Evolutionary conservation across 2,888 invertebrate genomes (phyloP), one percentile per base, ranked within the genome.

Genomic region (Pristionchus exspectatus): DNA sequence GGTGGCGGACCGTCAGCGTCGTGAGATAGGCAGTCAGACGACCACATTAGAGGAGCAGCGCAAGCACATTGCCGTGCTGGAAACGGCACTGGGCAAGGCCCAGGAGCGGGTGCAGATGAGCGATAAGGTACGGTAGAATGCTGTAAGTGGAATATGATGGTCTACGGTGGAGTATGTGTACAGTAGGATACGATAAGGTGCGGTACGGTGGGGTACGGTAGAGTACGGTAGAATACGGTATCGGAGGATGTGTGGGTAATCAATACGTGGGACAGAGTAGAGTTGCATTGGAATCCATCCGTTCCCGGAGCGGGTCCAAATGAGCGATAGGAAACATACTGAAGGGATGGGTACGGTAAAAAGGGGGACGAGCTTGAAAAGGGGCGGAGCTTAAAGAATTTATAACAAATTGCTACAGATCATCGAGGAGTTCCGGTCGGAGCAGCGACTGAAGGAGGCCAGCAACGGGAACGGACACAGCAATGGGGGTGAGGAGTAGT

Each of bases 31-130:
- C 27, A 97, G 98, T 0, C 98, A 98, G 95, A 96, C 97, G 93
- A 97, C 97, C 27, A 98, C 98, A 24, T 96, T 98, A 91, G 97
- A 98, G 95, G 98, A 98, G 95, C 98, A 98, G 95, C 96, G 98
- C 91, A 97, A 97, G 50, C 98, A 98, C 95, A 98, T 98, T 95
- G 98, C 97, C 94, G 97, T 98, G 93, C 96, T 98, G 88, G 98
- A 98, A 95, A 97, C 97, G 44, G 98, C 98, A 89, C 96, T 98
- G 91, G 97, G 97, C 89, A 98, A 97, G 96, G 98, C 98, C 12
- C 98, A 98, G 96, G 97, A 97, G 90, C 97, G 97, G 95, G 97
- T 98, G 81, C 97, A 97, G 87, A 92, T 92, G 81, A 91, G 91
- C 27, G 92, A 93, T 66, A 91, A 91, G 91, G 93, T 93, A 84